These are phyloP conservation scores for Orgyia antiqua DNA, from an alignment of 2,888 invertebrate genomes.

Conservation along the genomic window DNA sequence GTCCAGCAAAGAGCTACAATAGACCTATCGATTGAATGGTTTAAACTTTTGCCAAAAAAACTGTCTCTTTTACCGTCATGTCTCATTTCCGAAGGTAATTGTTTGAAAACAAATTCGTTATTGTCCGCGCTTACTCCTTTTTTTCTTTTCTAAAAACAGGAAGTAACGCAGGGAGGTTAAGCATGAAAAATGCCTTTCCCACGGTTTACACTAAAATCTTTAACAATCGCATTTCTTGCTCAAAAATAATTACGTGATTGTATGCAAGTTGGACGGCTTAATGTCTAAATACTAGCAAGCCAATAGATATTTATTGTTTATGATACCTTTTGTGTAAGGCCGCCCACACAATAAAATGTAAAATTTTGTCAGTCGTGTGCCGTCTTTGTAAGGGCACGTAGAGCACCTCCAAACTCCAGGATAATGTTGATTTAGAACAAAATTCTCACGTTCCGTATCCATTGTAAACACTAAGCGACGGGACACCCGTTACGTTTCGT, in stretches of 20 bases:
- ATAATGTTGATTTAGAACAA: slow-evolving; percentile 56
- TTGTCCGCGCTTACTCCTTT: slow-evolving; percentile 4
- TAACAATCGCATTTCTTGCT: slow-evolving; percentile 62
- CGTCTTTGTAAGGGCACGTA: slow-evolving; percentile 62
- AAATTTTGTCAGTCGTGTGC: slow-evolving; percentile 46
- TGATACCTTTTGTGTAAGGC: slow-evolving; percentile 56
- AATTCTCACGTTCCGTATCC: slow-evolving; percentile 69
- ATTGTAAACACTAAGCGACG: slow-evolving; percentile 61
- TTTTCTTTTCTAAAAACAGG: slow-evolving; percentile 32
- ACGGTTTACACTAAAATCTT: slow-evolving; percentile 45
- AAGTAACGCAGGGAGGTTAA: slow-evolving; percentile 36
- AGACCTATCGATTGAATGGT: no score
- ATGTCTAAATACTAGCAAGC: slow-evolving; percentile 37
- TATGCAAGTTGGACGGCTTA: slow-evolving; percentile 65
- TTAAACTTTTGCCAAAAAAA: no score
- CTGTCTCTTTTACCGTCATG: background rate
- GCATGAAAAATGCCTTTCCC: slow-evolving; percentile 48
- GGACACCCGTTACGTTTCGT: slow-evolving; percentile 64
- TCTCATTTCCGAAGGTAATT: slow-evolving; percentile 4
- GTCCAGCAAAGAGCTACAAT: no score
- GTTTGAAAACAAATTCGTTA: slow-evolving; percentile 5
- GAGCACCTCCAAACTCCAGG: slow-evolving; percentile 37
- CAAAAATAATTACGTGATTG: slow-evolving; percentile 69
- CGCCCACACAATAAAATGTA: slow-evolving; percentile 58
- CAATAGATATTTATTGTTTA: slow-evolving; percentile 58